These are phyloP conservation scores for Orthosia gracilis DNA, from an alignment of 2,888 invertebrate species.

Conservation along the genomic window DNA sequence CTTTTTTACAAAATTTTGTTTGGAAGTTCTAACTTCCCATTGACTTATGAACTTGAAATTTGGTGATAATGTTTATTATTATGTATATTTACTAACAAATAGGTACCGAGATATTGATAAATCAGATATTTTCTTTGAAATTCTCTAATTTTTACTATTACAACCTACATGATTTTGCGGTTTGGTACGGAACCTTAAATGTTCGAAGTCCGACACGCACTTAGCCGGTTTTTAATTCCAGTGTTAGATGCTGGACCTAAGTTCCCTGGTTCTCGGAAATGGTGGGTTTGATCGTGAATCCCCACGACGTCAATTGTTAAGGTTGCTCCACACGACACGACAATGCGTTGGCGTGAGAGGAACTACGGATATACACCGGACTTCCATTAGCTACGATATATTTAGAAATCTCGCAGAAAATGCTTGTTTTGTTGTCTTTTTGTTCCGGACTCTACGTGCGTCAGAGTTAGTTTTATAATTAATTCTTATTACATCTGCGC, in stretches of 20 bases:
- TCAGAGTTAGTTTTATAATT: constrained; percentile 1
- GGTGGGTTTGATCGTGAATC: constrained; percentile 51
- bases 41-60: too few species aligned
- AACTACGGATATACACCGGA: constrained; percentile 9
- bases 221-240: constrained; percentile 34
- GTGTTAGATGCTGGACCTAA: constrained; percentile 14
- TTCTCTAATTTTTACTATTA: too few species aligned
- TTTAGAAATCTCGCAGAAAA: constrained; percentile 21
- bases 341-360: constrained; percentile 8
- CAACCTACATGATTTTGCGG: too few species aligned
- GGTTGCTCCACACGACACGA: constrained; percentile 34
- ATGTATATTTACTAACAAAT: too few species aligned
- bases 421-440: constrained; percentile 1
- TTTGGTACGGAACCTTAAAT: too few species aligned
- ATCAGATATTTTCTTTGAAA: too few species aligned
- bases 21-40: too few species aligned
- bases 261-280: constrained; percentile 53
- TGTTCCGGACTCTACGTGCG: constrained; percentile 1
- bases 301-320: constrained; percentile 75
- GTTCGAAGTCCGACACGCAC: too few species aligned
- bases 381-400: constrained; percentile 23
- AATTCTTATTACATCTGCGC: constrained; percentile 11
- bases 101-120: too few species aligned
- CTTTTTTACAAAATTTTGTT: too few species aligned
- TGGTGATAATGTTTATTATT: too few species aligned